Base-by-base conservation (phyloP, 2,797 vertebrate genomes). In the Esox lucius region DNA sequence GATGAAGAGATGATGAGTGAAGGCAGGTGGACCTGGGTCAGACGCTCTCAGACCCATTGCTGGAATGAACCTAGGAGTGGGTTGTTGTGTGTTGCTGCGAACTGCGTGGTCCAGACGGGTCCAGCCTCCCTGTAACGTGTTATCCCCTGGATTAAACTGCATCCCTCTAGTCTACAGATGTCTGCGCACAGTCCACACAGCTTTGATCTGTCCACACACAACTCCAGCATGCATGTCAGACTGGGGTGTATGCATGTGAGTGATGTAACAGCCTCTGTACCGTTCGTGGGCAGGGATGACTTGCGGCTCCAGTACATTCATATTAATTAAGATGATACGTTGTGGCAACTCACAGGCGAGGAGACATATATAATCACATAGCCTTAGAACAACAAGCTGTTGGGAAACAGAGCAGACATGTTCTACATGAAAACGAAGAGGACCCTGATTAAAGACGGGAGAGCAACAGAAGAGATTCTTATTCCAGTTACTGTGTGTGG, bases 241-340 rank as follows among this genome's bases (percentile, higher is more conserved):
- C 28, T 71, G 26, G 49, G 35, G 15, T 2, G 19, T 16, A 3
- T 42, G 39, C 4, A 42, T 28, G 75, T 51, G 72, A 48, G 81
- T 88, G 88, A 90, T 84, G 85, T 87, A 89, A 90, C 84, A 78
- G 76, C 84, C 78, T 83, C 76, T 79, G 19, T 69, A 86, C 82
- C 78, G 81, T 89, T 83, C 80, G 83, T 89, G 78, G 76, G 85
- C 87, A 88, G 83, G 78, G 83, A 87, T 87, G 89, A 89, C 90
- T 88, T 73, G 75, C 0, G 88, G 89, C 87, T 78, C 53, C 11
- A 83, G 86, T 85, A 74, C 86, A 83, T 86, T 91, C 85, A 81
- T 87, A 85, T 91, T 91, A 85, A 91, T 92, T 90, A 88, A 83
- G 84, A 80, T 87, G 88, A 92, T 90, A 85, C 83, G 77, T 81